These are phyloP conservation scores for Acleris laterana DNA, from an alignment of 2,888 invertebrate species.

Conservation along the genomic window DNA sequence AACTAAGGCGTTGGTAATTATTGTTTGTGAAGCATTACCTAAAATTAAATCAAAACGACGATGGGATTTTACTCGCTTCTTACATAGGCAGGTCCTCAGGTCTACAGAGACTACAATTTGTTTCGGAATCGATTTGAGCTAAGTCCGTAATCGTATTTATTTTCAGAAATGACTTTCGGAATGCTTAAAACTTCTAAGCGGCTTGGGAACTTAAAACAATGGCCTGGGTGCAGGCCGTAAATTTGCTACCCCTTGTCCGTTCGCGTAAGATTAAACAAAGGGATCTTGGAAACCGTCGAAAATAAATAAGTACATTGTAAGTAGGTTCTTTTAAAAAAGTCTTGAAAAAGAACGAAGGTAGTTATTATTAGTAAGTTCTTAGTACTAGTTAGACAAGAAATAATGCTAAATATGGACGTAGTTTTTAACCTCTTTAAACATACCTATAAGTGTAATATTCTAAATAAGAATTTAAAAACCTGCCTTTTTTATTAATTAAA, in stretches of 20 bases:
- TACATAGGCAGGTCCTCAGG: too few relatives aligned
- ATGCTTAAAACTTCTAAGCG: slow-evolving; percentile 48
- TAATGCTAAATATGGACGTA: too few relatives aligned
- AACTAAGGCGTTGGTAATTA: slow-evolving; percentile 45
- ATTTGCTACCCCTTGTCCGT: slow-evolving; percentile 8
- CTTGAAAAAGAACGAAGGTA: slow-evolving; percentile 1
- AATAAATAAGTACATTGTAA: slow-evolving; percentile 22
- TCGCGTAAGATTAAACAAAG: slow-evolving; percentile 29
- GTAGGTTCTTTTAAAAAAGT: slow-evolving; percentile 13
- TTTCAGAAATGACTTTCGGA: slow-evolving; percentile 51
- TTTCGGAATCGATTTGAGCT: neutral
- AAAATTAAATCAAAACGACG: neutral
- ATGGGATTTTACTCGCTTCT: neutral
- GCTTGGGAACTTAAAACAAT: slow-evolving; percentile 57
- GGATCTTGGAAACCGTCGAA: slow-evolving; percentile 5
- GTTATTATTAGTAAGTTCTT: neutral
- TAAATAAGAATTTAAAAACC: too few relatives aligned
- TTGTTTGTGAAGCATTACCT: slow-evolving; percentile 9
- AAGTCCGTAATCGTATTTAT: slow-evolving; percentile 51
- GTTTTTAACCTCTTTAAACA: too few relatives aligned
- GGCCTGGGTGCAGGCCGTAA: slow-evolving; percentile 41
- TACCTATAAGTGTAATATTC: too few relatives aligned
- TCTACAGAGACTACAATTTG: too few relatives aligned
- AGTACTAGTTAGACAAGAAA: too few relatives aligned
- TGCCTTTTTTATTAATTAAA: too few relatives aligned